A percentile compares a stretch with the other conserved stretches of the same genome.
These are phyloP conservation scores for Sesamia nonagrioides DNA, from an alignment of 1,140 invertebrate species.

Conservation along the genomic window DNA sequence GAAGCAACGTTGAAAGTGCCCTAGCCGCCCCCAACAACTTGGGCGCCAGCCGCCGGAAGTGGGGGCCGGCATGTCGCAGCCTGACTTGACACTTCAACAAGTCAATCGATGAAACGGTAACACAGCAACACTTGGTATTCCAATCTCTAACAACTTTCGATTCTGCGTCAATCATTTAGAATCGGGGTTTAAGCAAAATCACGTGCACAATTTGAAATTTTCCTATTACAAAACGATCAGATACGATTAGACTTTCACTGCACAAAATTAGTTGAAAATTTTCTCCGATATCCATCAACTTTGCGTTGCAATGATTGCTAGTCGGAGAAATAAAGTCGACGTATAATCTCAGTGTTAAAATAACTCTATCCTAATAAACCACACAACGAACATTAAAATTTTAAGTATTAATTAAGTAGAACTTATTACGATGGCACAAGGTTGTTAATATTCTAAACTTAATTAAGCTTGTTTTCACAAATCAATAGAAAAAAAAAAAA, in stretches of 20 bases:
- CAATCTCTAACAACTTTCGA: constrained; percentile 28
- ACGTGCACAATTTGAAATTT: constrained; percentile 47
- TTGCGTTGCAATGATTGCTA: constrained; percentile 34
- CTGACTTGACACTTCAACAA: constrained; percentile 4
- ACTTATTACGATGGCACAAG: neutral
- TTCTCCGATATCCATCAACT: constrained; percentile 34
- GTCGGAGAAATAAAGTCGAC: constrained; percentile 22
- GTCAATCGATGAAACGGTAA: neutral
- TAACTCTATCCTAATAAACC: neutral
- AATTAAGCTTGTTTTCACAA: too few relatives aligned
- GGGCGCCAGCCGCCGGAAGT: too few relatives aligned
- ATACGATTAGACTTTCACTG: constrained; percentile 46
- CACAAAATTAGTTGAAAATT: constrained; percentile 41
- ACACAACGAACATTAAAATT: neutral
- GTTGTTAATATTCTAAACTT: too few relatives aligned
- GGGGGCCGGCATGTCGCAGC: too few relatives aligned
- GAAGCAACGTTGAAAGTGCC: too few relatives aligned
- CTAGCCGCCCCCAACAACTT: too few relatives aligned
- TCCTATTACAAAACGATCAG: constrained; percentile 30
- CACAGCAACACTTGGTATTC: constrained; percentile 21
- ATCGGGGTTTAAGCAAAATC: constrained; percentile 29
- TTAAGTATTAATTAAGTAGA: too few relatives aligned
- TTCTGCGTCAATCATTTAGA: constrained; percentile 14
- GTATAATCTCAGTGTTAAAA: neutral
- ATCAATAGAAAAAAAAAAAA: neutral